Evolutionary conservation across 1,140 invertebrate species (phyloP), one percentile per base, ranked within the genome.

Genomic region (Thalassaphorura encarpata): DNA sequence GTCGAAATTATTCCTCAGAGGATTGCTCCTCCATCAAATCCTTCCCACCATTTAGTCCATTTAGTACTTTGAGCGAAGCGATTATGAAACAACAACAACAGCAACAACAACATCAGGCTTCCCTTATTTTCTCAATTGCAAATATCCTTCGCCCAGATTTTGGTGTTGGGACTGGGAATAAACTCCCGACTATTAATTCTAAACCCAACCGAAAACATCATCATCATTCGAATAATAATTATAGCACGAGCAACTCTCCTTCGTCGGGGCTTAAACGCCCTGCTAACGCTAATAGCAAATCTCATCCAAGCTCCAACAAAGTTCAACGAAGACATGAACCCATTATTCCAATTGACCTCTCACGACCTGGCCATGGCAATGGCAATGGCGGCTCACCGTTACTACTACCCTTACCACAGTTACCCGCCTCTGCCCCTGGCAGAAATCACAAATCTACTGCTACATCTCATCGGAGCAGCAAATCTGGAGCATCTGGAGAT

Each of bases 101-200:
- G 28, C 26, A 29, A 13, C 29, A 36, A n/a, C 33, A 36, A 13
- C 5, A 50, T 24, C 54, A 50, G 3, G 50, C 56, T 23, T 58
- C 69, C 23, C 66, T 75, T 21, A 67, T 71, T 24, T 82, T 82
- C 67, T 81, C 80, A 56, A 79, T 83, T 18, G 76, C 76, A 47
- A 80, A 81, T 57, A 82, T 82, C 49, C 69, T 82, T 6, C 64
- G 74, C 42, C 79, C 80, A 0, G 80, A 81, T 51, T 83, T 83
- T 58, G 80, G 80, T n/a, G 62, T 72, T 2, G 70, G 47, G 24
- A 21, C 21, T 2, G 16, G 18, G 46, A 56, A 49, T 26, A 47
- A 26, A 3, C 11, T 11, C 45, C 6, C 8, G 5, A 26, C 45
- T 26, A 31, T 28, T 43, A 23, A 39, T 53, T 61, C 18, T 63